A percentile compares a stretch with the other conserved stretches of the same genome.
These are phyloP conservation scores for Ranitomeya imitator DNA, from an alignment of 2,113 vertebrate species.

Conservation along the genomic window DNA sequence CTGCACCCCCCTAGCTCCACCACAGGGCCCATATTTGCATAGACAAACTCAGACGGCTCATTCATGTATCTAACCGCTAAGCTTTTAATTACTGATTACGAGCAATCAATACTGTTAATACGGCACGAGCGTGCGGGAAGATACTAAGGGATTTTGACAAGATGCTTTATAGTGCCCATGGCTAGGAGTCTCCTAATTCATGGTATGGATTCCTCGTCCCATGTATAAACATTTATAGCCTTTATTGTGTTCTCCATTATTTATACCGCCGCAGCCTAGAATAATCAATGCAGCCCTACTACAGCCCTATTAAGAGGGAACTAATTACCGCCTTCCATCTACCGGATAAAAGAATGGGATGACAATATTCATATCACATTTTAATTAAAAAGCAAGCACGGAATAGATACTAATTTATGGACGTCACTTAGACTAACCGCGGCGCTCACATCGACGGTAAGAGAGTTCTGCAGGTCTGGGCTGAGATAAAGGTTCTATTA, in stretches of 20 bases:
- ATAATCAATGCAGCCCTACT: neutral
- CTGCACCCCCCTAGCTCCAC: too few species aligned
- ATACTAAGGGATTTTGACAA: neutral
- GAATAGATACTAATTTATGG: neutral
- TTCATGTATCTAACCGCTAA: neutral
- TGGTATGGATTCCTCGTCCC: neutral
- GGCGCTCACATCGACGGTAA: neutral
- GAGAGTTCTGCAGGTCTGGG: neutral
- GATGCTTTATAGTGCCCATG: neutral
- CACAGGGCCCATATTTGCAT: neutral
- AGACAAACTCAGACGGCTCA: neutral
- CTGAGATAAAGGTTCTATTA: neutral
- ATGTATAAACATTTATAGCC: neutral
- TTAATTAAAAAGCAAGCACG: neutral
- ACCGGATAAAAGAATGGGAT: neutral
- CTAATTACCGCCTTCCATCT: neutral
- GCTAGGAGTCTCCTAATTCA: constrained; percentile 17
- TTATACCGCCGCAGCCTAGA: constrained; percentile 13
- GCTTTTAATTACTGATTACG: constrained; percentile 24
- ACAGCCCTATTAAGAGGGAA: neutral
- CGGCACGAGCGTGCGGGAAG: neutral
- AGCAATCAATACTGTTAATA: constrained; percentile 11
- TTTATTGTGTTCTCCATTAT: constrained; percentile 9
- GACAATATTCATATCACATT: constrained; percentile 4
- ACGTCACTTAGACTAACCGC: neutral